A percentile compares a stretch with the other conserved stretches of the same genome.
Conservation (phyloP, 1,140 invertebrate genomes). For the Drosophila nikananu region DNA sequence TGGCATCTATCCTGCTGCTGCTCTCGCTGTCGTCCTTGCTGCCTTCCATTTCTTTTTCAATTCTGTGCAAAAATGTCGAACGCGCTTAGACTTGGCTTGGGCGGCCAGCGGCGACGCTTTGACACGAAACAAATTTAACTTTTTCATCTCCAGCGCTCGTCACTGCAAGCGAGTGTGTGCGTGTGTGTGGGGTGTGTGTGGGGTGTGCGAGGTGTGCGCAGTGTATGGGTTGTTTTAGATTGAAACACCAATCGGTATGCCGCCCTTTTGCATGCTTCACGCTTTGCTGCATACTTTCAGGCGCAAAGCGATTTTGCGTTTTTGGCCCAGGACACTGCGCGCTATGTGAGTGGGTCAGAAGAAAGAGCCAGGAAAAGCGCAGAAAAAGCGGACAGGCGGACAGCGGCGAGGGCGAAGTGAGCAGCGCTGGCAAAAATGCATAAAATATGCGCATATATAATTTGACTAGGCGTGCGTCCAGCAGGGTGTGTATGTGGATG, state of each 20-base stretch:
- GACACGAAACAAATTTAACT: constrained; percentile 84
- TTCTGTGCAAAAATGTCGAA: constrained; percentile 79
- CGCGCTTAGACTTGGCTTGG: constrained; percentile 71
- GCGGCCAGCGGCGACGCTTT: constrained; percentile 70
- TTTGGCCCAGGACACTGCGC: constrained; percentile 57
- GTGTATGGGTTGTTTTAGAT: constrained; percentile 23
- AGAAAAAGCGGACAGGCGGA: constrained; percentile 18
- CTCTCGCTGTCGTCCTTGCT: constrained; percentile 24
- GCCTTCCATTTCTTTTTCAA: constrained; percentile 60
- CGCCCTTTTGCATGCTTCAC: constrained; percentile 72
- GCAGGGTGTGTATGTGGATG: constrained; percentile 32
- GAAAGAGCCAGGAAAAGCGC: constrained; percentile 20
- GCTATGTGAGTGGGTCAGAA: constrained; percentile 17
- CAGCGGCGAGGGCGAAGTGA: constrained; percentile 46
- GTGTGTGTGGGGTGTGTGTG: neutral
- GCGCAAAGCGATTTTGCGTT: constrained; percentile 80
- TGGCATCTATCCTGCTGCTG: constrained; percentile 52
- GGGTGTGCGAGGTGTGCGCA: neutral
- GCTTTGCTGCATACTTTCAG: constrained; percentile 81
- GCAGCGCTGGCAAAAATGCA: constrained; percentile 73
- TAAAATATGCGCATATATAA: constrained; percentile 82
- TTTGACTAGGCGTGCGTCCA: constrained; percentile 76
- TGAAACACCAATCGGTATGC: constrained; percentile 62
- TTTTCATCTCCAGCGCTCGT: constrained; percentile 76
- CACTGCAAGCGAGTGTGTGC: constrained; percentile 18